Conservation (phyloP, 1,140 invertebrate genomes). For the Plodia interpunctella region DNA sequence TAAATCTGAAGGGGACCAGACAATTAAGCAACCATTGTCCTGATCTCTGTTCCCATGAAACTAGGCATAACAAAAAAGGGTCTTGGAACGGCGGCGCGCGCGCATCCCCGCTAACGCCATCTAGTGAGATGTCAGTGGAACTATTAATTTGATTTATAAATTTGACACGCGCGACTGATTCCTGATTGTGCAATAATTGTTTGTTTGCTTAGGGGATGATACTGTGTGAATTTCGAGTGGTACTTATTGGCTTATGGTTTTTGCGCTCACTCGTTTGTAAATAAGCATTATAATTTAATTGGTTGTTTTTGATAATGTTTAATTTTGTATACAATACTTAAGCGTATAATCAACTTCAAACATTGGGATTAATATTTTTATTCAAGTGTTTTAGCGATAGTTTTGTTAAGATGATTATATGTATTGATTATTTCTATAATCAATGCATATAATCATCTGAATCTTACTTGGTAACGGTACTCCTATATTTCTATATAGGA, state of each 20-base stretch:
- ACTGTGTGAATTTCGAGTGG: conserved; percentile 48
- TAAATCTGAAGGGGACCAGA: conserved; percentile 59
- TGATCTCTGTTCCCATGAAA: conserved; percentile 68
- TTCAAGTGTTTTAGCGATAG: too few species aligned
- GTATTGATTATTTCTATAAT: too few species aligned
- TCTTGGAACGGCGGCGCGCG: conserved; percentile 42
- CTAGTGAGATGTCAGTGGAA: conserved; percentile 60
- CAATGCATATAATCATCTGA: too few species aligned
- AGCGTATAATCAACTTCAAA: too few species aligned
- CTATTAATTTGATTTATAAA: conserved; percentile 68
- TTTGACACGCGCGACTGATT: conserved; percentile 50
- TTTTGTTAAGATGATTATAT: too few species aligned
- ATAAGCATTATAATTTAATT: conserved; percentile 14
- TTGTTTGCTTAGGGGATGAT: conserved; percentile 53
- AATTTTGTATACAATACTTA: not conserved
- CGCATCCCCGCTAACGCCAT: conserved; percentile 42
- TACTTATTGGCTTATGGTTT: conserved; percentile 52
- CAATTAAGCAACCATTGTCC: conserved; percentile 71
- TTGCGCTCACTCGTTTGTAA: not conserved
- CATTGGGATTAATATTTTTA: too few species aligned
- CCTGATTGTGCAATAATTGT: conserved; percentile 71
- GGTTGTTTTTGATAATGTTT: conserved; percentile 17
- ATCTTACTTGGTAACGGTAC: too few species aligned
- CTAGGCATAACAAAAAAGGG: conserved; percentile 46
- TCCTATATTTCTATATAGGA: too few species aligned